phyloP scores from a whole-genome alignment of 64 coral and sea anemone genomes.

The Orbicella faveolata region DNA sequence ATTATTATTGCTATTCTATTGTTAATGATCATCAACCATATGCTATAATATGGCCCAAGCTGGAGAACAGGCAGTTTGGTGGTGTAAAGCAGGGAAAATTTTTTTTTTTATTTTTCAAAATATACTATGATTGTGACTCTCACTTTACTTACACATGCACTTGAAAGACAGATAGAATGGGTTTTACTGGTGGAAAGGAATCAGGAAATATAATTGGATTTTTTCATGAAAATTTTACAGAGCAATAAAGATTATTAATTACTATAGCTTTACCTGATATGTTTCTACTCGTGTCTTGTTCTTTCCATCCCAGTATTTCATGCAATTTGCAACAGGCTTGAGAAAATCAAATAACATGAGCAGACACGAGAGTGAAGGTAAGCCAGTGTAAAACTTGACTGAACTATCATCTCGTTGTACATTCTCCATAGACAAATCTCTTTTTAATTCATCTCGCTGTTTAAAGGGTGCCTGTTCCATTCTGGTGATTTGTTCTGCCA shows the following conservation, averaged over 20 bases:
- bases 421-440: slow-evolving; percentile 3
- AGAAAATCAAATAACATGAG: slow-evolving; percentile 39
- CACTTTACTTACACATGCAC: slow-evolving; percentile 15
- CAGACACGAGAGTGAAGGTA: slow-evolving; percentile 27
- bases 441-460: slow-evolving; percentile 17
- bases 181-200: neutral
- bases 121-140: slow-evolving; percentile 5
- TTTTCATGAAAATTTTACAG: neutral
- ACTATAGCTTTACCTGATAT: slow-evolving; percentile 45
- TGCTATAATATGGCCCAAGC: neutral
- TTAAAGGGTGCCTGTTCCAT: slow-evolving; percentile 15
- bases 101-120: neutral
- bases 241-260: slow-evolving; percentile 20
- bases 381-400: slow-evolving; percentile 20
- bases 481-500: neutral
- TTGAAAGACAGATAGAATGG: neutral
- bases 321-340: slow-evolving; percentile 25
- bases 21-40: too few relatives aligned
- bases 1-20: too few relatives aligned
- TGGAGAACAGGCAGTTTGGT: slow-evolving; percentile 13
- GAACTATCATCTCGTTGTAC: slow-evolving; percentile 7
- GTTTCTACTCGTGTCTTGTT: slow-evolving; percentile 15
- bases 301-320: slow-evolving; percentile 40
- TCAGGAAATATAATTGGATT: neutral
- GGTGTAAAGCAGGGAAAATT: neutral